phyloP scores from a whole-genome alignment of 2,797 vertebrate species.

The Malurus splendens region DNA sequence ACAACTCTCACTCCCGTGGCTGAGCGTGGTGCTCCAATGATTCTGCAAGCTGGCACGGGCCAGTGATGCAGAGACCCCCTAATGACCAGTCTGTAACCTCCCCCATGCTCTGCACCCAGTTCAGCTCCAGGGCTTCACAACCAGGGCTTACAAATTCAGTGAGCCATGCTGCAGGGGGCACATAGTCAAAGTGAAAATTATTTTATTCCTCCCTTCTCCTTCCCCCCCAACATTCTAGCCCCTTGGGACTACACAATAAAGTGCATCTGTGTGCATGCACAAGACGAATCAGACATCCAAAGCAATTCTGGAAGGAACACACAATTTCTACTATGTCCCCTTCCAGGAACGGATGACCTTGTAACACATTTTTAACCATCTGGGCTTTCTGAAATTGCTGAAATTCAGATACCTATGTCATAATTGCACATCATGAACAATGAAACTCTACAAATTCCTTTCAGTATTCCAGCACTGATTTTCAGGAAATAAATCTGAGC shows the following conservation, averaged over 20 bases:
- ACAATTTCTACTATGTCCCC: background rate
- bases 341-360: conserved; percentile 10
- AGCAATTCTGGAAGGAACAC: background rate
- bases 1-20: background rate
- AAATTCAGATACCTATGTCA: background rate
- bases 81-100: fast-evolving
- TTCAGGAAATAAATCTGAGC: background rate
- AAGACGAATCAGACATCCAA: background rate
- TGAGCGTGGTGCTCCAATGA: background rate
- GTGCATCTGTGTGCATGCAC: fast-evolving
- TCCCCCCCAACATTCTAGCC: background rate
- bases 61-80: background rate
- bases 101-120: background rate
- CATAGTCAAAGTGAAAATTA: background rate
- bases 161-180: background rate
- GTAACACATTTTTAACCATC: background rate
- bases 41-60: background rate
- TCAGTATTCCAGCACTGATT: background rate
- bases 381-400: background rate
- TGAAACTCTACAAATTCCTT: background rate
- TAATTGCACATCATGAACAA: background rate
- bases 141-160: background rate
- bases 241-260: fast-evolving
- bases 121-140: background rate
- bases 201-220: background rate